Evolutionary conservation across 2,797 vertebrate genomes (phyloP), one percentile per base, ranked within the genome.

Genomic region (Cichlasoma orientale): DNA sequence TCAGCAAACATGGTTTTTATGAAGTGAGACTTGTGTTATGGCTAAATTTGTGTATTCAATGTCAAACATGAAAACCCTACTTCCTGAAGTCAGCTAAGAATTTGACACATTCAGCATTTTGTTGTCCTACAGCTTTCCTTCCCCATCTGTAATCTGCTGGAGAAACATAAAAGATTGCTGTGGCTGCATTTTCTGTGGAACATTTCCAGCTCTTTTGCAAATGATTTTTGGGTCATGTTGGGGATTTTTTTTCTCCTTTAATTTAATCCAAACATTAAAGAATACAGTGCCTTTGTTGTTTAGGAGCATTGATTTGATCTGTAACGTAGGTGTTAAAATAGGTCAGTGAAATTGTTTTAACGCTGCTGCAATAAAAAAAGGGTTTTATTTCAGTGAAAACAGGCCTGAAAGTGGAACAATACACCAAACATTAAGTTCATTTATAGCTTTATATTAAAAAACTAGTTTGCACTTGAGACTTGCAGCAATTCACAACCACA

Each of bases 151-250:
- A 86, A 88, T 89, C 86, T 89, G 68, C 72, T 59, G 63, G 57
- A 86, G 68, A 84, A 85, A 89, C 88, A 90, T 88, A 78, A 90
- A 88, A 86, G 75, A 86, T 74, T 87, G 87, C 87, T 78, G 77
- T 18, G 54, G 56, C 79, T 83, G 86, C 85, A 82, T 84, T 89
- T 92, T 87, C 59, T 70, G 31, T 80, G 76, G 75, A 88, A 85
- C 72, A 82, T 88, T 86, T 87, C 68, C 72, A 87, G 81, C 59
- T 86, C 72, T 82, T 89, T 85, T 83, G 59, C 66, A 82, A 82
- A 74, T 31, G 31, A 59, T 72, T 82, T 82, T 74, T 72, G 56
- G 80, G 84, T 81, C 76, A 82, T 27, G 29, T 57, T 71, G 29
- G 25, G 71, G 57, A 74, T 9, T 6, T 44, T 44, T 58, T 19